phyloP scores from a whole-genome alignment of 2,797 vertebrate genomes.

The Arrhamphus sclerolepis region DNA sequence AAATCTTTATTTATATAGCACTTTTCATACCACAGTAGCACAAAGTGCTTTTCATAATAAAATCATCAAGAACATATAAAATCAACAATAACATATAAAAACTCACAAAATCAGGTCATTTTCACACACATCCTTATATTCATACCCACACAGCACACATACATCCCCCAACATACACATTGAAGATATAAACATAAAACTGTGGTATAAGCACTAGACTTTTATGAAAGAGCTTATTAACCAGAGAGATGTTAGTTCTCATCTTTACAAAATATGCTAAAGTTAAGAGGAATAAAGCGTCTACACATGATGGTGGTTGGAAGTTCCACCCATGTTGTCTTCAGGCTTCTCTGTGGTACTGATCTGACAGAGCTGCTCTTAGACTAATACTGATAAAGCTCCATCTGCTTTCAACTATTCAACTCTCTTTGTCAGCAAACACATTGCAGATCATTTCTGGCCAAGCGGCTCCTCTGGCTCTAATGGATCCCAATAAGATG shows the following conservation, averaged over 20 bases:
- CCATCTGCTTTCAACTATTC: conserved; percentile 42
- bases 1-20: too few species aligned
- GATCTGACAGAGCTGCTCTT: conserved; percentile 41
- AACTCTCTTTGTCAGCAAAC: conserved; percentile 56
- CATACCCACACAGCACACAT: too few species aligned
- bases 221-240: conserved; percentile 3
- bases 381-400: conserved; percentile 30
- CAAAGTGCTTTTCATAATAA: too few species aligned
- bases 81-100: too few species aligned
- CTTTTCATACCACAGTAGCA: too few species aligned
- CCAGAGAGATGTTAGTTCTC: neutral
- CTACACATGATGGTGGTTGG: neutral
- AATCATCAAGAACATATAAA: too few species aligned
- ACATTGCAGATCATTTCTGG: conserved; percentile 15
- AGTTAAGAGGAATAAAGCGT: neutral
- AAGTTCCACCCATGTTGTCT: conserved; percentile 2
- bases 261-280: neutral
- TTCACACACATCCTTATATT: too few species aligned
- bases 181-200: too few species aligned
- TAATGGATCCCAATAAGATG: neutral
- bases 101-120: too few species aligned
- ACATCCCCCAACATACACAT: too few species aligned
- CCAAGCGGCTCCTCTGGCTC: neutral
- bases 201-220: neutral
- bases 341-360: neutral